Evolutionary conservation across 1,140 invertebrate species (phyloP).

Genomic region (Drosophila lowei): DNA sequence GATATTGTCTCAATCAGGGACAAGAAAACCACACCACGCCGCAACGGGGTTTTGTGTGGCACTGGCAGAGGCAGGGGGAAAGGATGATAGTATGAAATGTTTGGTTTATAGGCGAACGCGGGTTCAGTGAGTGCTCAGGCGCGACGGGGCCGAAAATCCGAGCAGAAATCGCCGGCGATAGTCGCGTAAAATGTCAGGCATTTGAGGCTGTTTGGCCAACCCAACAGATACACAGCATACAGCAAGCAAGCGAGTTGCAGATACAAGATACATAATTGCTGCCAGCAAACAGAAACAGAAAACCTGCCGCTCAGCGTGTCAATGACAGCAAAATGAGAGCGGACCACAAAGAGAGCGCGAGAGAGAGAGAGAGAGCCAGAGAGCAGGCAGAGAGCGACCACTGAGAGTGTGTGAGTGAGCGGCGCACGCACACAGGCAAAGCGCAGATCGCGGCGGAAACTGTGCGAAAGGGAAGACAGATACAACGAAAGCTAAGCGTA

Average conservation of each 20-base stretch:
- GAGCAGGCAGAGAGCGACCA: background rate
- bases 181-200: constrained; percentile 71
- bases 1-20: constrained; percentile 75
- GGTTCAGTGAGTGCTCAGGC: too few relatives aligned
- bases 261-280: constrained; percentile 80
- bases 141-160: constrained; percentile 1
- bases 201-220: constrained; percentile 43
- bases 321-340: constrained; percentile 56
- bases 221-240: constrained; percentile 64
- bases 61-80: background rate
- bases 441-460: constrained; percentile 34
- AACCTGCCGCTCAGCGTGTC: constrained; percentile 71
- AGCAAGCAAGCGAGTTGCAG: constrained; percentile 50
- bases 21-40: too few relatives aligned
- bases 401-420: constrained; percentile 51
- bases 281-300: constrained; percentile 41
- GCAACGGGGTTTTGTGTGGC: too few relatives aligned
- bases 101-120: background rate
- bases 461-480: constrained; percentile 45
- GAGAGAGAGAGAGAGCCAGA: background rate
- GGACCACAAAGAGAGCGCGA: constrained; percentile 1
- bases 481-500: background rate
- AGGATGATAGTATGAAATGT: background rate
- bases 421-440: constrained; percentile 56
- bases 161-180: constrained; percentile 36